A percentile compares a stretch with the other conserved stretches of the same genome.
Conservation (phyloP, 2,797 vertebrate species). For the Macropodus opercularis region DNA sequence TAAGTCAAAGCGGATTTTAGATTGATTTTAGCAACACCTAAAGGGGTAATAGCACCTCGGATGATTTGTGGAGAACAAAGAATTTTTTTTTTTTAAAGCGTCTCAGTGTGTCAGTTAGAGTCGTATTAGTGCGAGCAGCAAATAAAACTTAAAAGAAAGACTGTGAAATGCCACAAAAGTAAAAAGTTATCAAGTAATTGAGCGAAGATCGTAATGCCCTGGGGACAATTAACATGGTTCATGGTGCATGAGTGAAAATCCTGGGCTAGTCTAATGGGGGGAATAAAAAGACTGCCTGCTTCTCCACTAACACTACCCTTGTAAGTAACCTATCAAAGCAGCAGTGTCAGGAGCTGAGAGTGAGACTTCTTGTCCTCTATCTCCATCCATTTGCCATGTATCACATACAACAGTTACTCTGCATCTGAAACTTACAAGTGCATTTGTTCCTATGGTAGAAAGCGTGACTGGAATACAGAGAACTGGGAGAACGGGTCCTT, state of each 20-base stretch:
- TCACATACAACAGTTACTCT: constrained; percentile 67
- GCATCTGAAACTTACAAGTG: too few species aligned
- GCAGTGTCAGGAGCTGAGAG: constrained; percentile 54
- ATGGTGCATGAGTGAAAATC: constrained; percentile 78
- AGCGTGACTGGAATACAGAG: constrained; percentile 18
- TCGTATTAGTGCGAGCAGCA: constrained; percentile 45
- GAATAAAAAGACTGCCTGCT: constrained; percentile 66
- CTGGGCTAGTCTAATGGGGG: constrained; percentile 71
- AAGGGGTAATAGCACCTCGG: constrained; percentile 50
- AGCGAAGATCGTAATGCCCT: constrained; percentile 72
- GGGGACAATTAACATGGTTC: constrained; percentile 79
- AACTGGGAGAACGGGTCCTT: constrained; percentile 29
- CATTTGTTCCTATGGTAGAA: constrained; percentile 47
- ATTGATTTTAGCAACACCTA: constrained; percentile 66
- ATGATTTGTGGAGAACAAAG: constrained; percentile 68
- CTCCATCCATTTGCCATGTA: constrained; percentile 59
- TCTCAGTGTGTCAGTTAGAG: constrained; percentile 50
- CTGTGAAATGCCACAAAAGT: constrained; percentile 70
- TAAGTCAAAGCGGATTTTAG: constrained; percentile 61
- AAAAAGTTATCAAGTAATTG: constrained; percentile 77
- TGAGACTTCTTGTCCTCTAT: constrained; percentile 59
- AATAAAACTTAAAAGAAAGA: constrained; percentile 71
- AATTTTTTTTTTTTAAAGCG: constrained; percentile 22
- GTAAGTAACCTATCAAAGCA: constrained; percentile 73
- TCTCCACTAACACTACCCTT: constrained; percentile 52